Base-by-base conservation (phyloP, 2,888 invertebrate species). In the Malthinus seriepunctatus region DNA sequence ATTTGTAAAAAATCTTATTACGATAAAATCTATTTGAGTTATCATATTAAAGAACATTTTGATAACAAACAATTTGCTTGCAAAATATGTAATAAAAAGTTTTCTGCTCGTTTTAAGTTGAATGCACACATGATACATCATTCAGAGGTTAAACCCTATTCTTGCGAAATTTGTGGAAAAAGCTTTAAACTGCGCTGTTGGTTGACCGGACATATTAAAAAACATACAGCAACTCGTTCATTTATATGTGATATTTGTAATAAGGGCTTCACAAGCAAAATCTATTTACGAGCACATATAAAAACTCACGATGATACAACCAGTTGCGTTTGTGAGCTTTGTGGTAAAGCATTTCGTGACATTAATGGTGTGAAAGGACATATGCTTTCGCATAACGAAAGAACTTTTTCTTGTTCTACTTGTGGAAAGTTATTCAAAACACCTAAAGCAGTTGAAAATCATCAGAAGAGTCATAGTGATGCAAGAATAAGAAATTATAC, bases 131-230 rank as follows among this genome's bases (percentile, higher is more conserved):
- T 35, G 44, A 32, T 53, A 4, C 31, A 52, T 3, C 62, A 62
- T 23, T 56, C 62, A 8, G 59, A 50, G 0, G 56, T 55, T 6
- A 56, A 55, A 47, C 56, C 56, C 1, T 60, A 55, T 11, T 60
- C 56, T 0, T 62, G 62, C 34, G 34, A 62, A 39, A 39, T 62
- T 14, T 62, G 62, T 32, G 53, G 59, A 1, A 62, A 60, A 62
- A 60, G 34, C 15, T 35, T 39, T 62, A 60, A 38, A 33, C 45
- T 6, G 52, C 48, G 12, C 44, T 50, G 2, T 60, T 52, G 32
- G 59, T 56, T 2, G n/a, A n/a, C 32, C 59, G 10, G 50, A 51
- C 62, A 62, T 32, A 56, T 52, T 45, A 44, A 51, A 8, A 60
- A 54, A 11, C 63, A 63, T 39, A 57, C 53, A 6, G 60, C 53